These are phyloP conservation scores for Papilio elwesi DNA, from an alignment of 2,888 invertebrate genomes.

Conservation along the genomic window DNA sequence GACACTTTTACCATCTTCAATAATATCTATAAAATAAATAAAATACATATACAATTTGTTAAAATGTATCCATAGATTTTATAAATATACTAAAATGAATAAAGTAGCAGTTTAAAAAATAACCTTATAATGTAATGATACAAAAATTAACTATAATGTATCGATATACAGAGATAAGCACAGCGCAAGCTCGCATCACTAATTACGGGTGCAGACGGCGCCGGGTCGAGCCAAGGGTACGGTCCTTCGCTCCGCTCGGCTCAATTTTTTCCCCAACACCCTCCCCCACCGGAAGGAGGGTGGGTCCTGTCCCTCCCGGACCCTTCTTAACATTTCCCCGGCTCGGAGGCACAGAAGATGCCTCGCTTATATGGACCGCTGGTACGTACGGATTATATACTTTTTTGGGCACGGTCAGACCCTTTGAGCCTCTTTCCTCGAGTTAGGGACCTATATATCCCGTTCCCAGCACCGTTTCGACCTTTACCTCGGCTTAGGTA, in stretches of 20 bases:
- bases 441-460: conserved; percentile 78
- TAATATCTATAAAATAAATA: too few relatives aligned
- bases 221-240: conserved; percentile 80
- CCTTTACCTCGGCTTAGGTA: conserved; percentile 59
- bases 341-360: conserved; percentile 79
- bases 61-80: too few relatives aligned
- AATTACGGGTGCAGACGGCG: conserved; percentile 80
- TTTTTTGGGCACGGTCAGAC: conserved; percentile 81
- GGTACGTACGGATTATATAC: conserved; percentile 80
- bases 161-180: conserved; percentile 62
- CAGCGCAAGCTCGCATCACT: conserved; percentile 73
- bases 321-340: conserved; percentile 82
- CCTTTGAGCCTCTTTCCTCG: conserved; percentile 72
- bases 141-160: conserved; percentile 1
- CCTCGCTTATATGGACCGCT: conserved; percentile 75
- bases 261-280: conserved; percentile 78
- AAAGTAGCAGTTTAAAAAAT: too few relatives aligned
- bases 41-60: too few relatives aligned
- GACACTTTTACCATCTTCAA: too few relatives aligned
- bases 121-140: background rate
- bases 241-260: conserved; percentile 63
- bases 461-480: conserved; percentile 73
- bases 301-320: conserved; percentile 75
- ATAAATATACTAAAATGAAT: too few relatives aligned
- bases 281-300: conserved; percentile 70